Evolutionary conservation across 2,888 invertebrate genomes (phyloP).

Genomic region (Xylota segnis): DNA sequence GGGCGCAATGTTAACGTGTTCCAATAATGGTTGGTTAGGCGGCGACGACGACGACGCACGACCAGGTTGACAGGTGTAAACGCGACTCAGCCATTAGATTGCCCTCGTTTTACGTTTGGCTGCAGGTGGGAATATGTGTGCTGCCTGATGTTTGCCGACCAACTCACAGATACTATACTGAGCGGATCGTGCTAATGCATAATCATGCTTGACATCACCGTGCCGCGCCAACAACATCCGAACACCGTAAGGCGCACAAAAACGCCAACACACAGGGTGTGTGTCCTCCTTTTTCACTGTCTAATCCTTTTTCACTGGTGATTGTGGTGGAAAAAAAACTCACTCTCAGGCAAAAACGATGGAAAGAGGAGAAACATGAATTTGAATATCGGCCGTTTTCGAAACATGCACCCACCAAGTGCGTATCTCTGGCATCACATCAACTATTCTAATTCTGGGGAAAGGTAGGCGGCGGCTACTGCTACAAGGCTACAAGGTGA

Average conservation of each 20-base stretch:
- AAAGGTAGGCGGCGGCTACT: neutral
- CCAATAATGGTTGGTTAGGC: constrained; percentile 35
- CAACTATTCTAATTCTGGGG: neutral
- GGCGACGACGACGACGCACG: neutral
- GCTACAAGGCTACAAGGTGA: constrained; percentile 30
- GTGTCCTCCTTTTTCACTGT: neutral
- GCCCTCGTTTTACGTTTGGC: constrained; percentile 32
- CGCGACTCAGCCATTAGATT: constrained; percentile 38
- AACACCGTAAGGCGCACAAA: neutral
- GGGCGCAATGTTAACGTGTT: constrained; percentile 38
- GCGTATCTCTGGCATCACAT: neutral
- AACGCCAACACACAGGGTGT: neutral
- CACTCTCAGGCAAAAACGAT: neutral
- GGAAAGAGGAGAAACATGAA: neutral
- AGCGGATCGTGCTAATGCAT: constrained; percentile 47
- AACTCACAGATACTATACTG: constrained; percentile 33
- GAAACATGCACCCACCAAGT: neutral
- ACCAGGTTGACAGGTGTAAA: constrained; percentile 49
- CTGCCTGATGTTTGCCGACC: constrained; percentile 22
- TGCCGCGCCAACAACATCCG: neutral
- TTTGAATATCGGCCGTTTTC: neutral
- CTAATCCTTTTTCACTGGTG: constrained; percentile 2
- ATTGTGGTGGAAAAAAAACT: neutral
- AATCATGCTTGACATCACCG: constrained; percentile 43
- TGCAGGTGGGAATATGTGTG: constrained; percentile 47